Base-by-base conservation (phyloP, 2,888 invertebrate genomes). In the Operophtera brumata region DNA sequence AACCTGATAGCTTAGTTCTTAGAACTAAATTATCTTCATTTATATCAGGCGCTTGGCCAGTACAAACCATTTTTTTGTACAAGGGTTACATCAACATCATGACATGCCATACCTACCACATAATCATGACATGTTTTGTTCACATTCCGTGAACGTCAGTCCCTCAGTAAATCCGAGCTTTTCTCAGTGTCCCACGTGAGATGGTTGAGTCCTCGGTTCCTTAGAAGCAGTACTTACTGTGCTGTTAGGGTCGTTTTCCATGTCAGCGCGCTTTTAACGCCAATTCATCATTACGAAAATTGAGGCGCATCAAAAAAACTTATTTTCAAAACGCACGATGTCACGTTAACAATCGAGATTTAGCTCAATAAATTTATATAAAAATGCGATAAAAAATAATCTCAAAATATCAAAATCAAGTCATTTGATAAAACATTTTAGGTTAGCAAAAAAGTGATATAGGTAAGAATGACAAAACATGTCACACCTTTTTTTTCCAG, bases 361-460 rank as follows among this genome's bases (percentile, higher is more conserved):
- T 90, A 78, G 80, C 75, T 80, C 67, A 77, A 78, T 80, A 81
- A 86, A 82, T 86, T 84, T 86, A 70, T 83, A 86, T 83, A 86
- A 88, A 89, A 89, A 84, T 83, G 84, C 82, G 69, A 82, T 85
- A 85, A 86, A 86, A 87, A 87, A 86, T 81, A 75, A 78, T 77
- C 78, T 81, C 82, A 64, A 89, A 87, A 84, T 76, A 82, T 72
- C 77, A 84, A 79, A 84, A 86, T 90, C 84, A 90, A 86, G 86
- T 86, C 87, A 87, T 89, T 89, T 86, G 88, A 87, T 84, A 84
- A 89, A 89, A 89, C 90, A 90, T 90, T 90, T 90, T 90, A 88
- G 89, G 90, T 90, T 89, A 90, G 87, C 88, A 88, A 90, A 90
- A 88, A 88, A 87, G 87, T 87, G 73, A 83, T 89, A 84, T 73